These are phyloP conservation scores for Aleadryas rufinucha DNA, from an alignment of 2,113 vertebrate species.

Conservation along the genomic window DNA sequence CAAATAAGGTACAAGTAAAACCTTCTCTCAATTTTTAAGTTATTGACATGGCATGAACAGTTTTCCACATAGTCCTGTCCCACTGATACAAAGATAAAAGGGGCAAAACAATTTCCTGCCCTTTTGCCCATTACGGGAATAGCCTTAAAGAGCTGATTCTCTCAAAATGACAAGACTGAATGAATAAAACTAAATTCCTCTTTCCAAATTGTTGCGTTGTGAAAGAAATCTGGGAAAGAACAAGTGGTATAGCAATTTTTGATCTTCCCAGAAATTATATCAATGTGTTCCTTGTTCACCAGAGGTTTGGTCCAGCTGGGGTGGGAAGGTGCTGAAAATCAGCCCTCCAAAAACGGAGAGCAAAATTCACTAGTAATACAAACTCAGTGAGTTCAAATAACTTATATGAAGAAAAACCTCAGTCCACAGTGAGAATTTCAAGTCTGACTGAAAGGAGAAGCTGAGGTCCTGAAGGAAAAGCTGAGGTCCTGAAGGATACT, in stretches of 20 bases:
- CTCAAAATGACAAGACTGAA: not conserved
- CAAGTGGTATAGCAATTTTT: not conserved
- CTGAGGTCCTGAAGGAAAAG: not conserved
- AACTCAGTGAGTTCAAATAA: not conserved
- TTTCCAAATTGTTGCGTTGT: not conserved
- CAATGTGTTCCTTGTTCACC: not conserved
- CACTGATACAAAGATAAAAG: not conserved
- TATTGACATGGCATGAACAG: not conserved
- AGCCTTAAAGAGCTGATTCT: not conserved
- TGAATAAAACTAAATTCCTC: not conserved
- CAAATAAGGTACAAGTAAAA: not conserved
- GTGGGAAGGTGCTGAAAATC: not conserved
- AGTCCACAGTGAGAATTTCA: not conserved
- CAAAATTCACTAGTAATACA: not conserved
- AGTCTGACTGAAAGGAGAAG: not conserved
- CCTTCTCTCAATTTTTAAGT: not conserved
- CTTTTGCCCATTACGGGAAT: not conserved
- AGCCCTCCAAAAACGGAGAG: not conserved
- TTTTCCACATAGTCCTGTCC: not conserved
- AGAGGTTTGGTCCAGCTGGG: not conserved
- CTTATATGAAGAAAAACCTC: not conserved
- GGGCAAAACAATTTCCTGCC: not conserved
- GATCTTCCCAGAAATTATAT: not conserved
- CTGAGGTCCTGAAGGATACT: not conserved
- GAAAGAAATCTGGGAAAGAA: not conserved